phyloP scores from a whole-genome alignment of 2,888 invertebrate species.

The Caenorhabditis becei region DNA sequence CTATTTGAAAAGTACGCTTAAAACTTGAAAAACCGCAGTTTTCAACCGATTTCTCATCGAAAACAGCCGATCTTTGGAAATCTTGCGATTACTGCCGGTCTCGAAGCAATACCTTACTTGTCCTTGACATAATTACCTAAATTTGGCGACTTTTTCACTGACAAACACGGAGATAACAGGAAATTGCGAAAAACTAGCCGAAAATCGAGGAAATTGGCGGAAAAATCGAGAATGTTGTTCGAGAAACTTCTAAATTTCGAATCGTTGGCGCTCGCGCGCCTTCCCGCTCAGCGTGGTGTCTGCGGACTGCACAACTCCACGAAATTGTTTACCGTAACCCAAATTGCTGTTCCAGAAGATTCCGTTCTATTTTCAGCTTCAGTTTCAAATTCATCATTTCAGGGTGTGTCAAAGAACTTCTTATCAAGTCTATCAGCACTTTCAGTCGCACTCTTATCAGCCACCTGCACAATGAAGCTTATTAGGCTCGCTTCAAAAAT shows the following conservation, averaged over 20 bases:
- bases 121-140: slow-evolving; percentile 16
- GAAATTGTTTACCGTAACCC: slow-evolving; percentile 19
- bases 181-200: not conserved
- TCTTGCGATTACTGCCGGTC: not conserved
- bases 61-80: not conserved
- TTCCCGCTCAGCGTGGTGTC: slow-evolving; percentile 18
- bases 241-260: not conserved
- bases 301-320: slow-evolving; percentile 6
- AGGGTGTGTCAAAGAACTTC: not conserved
- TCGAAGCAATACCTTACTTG: not conserved
- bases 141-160: not conserved
- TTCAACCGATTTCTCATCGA: not conserved
- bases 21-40: not conserved
- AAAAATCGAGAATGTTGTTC: not conserved
- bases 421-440: not conserved
- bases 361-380: too few relatives aligned
- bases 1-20: not conserved
- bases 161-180: not conserved
- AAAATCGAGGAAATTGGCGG: not conserved
- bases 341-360: not conserved
- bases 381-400: too few relatives aligned
- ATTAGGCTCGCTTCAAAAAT: not conserved
- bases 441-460: not conserved
- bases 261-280: not conserved
- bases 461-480: not conserved